phyloP scores from a whole-genome alignment of 2,797 vertebrate genomes.

The Chiloscyllium punctatum region DNA sequence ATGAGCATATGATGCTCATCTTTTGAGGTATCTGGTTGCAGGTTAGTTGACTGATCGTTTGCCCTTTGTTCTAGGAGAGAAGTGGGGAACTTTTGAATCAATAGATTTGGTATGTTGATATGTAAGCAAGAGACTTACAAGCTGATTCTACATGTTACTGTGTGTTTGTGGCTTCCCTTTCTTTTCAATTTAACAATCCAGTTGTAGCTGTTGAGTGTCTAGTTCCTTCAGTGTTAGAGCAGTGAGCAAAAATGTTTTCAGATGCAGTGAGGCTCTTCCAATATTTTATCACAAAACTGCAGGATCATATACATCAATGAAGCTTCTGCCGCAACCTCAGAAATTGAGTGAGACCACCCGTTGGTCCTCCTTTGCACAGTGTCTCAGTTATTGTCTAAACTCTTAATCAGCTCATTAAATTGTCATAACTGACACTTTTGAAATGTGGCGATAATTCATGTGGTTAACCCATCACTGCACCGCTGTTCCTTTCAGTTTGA shows the following conservation, averaged over 20 bases:
- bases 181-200: not conserved
- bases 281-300: not conserved
- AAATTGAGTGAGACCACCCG: not conserved
- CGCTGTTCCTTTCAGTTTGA: not conserved
- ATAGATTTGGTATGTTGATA: not conserved
- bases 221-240: not conserved
- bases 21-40: not conserved
- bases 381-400: not conserved
- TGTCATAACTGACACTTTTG: not conserved
- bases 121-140: not conserved
- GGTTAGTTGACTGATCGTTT: not conserved
- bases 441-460: not conserved
- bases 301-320: not conserved
- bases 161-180: not conserved
- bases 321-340: not conserved
- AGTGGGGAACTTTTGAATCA: not conserved
- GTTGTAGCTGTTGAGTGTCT: not conserved
- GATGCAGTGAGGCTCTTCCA: not conserved
- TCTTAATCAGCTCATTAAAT: not conserved
- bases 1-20: not conserved
- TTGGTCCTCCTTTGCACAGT: not conserved
- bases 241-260: not conserved
- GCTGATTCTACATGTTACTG: not conserved
- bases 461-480: not conserved
- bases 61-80: not conserved